phyloP scores from a whole-genome alignment of 1,140 invertebrate genomes.

The Zaprionus camerounensis region DNA sequence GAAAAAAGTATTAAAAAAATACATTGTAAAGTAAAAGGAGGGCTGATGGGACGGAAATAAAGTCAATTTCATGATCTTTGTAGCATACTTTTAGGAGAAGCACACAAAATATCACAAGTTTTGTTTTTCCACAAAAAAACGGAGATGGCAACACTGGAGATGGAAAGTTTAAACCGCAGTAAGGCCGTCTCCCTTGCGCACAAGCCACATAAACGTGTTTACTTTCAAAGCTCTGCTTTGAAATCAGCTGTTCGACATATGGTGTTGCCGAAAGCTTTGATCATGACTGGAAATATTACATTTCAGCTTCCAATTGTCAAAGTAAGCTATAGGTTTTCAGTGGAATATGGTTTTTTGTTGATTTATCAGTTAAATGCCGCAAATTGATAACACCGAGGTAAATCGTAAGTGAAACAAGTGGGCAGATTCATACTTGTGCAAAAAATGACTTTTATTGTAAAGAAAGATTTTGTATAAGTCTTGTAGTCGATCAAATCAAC shows the following conservation, averaged over 20 bases:
- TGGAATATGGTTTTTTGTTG: conserved; percentile 10
- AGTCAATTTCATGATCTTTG: neutral
- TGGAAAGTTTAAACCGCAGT: conserved; percentile 1
- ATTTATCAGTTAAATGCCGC: conserved; percentile 12
- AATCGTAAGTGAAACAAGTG: neutral
- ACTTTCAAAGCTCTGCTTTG: conserved; percentile 42
- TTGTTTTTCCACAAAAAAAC: neutral
- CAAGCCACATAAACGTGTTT: conserved; percentile 17
- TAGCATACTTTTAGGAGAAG: conserved; percentile 24
- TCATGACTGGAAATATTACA: conserved; percentile 18
- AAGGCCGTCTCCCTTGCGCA: conserved; percentile 19
- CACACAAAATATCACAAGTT: neutral
- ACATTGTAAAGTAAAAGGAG: too few relatives aligned
- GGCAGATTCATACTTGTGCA: neutral
- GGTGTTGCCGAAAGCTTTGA: conserved; percentile 34
- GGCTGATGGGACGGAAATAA: too few relatives aligned
- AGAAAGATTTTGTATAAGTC: neutral
- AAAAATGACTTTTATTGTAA: neutral
- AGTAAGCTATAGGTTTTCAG: conserved; percentile 19
- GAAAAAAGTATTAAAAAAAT: too few relatives aligned
- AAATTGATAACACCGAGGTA: conserved; percentile 37
- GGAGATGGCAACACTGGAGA: neutral
- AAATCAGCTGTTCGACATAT: conserved; percentile 56
- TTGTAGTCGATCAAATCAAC: neutral
- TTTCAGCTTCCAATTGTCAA: conserved; percentile 37